Evolutionary conservation across 2,888 invertebrate species (phyloP).

Genomic region (Acrobasis consociella): DNA sequence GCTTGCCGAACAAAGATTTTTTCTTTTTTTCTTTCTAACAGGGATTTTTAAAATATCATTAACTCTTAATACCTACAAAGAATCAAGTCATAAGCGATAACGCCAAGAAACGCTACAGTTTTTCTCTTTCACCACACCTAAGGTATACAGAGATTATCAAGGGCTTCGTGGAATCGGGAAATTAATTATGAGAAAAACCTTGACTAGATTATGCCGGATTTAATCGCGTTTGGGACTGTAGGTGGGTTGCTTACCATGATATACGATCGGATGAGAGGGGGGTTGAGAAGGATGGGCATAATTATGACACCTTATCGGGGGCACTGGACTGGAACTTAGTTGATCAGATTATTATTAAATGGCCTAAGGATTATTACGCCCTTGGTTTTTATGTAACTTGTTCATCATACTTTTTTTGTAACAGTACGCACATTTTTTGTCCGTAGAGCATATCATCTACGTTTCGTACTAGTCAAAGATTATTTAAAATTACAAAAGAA

Average conservation of each 20-base stretch:
- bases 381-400: too few species aligned
- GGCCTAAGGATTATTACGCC: too few species aligned
- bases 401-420: too few species aligned
- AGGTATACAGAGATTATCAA: conserved; percentile 59
- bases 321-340: not conserved
- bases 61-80: not conserved
- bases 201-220: conserved; percentile 59
- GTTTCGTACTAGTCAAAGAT: too few species aligned
- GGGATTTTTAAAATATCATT: not conserved
- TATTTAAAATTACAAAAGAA: too few species aligned
- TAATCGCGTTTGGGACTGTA: conserved; percentile 44
- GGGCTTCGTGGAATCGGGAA: conserved; percentile 62
- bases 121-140: conserved; percentile 37
- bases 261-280: conserved; percentile 11
- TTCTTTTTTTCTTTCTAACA: too few species aligned
- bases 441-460: too few species aligned
- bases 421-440: too few species aligned
- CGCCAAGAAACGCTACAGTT: conserved; percentile 31
- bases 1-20: too few species aligned
- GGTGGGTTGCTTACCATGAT: conserved; percentile 35
- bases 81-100: not conserved
- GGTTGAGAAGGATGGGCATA: not conserved
- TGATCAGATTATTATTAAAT: not conserved
- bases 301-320: conserved; percentile 13
- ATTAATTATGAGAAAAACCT: conserved; percentile 76